Conservation (phyloP, 2,888 invertebrate genomes). For the Carcina quercana region DNA sequence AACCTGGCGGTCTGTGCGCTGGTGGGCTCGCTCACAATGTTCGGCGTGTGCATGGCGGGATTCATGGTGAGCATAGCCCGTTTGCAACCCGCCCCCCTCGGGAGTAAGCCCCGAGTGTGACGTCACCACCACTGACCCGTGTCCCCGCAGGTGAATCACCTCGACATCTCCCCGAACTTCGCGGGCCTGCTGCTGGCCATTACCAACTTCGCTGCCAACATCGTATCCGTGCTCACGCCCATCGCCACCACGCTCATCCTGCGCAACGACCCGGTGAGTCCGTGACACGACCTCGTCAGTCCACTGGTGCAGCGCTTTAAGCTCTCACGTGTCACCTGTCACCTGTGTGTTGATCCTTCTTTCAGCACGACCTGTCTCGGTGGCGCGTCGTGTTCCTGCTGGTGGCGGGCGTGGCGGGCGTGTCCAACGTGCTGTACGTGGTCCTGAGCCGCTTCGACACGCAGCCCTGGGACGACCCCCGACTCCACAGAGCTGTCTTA, state of each 20-base stretch:
- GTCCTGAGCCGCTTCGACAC: conserved; percentile 78
- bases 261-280: conserved; percentile 67
- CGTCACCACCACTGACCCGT: neutral
- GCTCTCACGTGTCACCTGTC: neutral
- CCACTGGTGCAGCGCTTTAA: neutral
- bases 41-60: conserved; percentile 80
- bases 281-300: neutral
- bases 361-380: conserved; percentile 74
- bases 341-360: neutral
- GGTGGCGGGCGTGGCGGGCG: conserved; percentile 76
- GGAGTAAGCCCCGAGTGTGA: too few relatives aligned
- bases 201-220: conserved; percentile 82
- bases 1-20: conserved; percentile 74
- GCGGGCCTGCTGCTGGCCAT: conserved; percentile 87
- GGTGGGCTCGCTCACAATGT: conserved; percentile 75
- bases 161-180: conserved; percentile 88
- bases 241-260: conserved; percentile 79
- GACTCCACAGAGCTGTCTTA: conserved; percentile 19
- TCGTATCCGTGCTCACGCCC: conserved; percentile 82
- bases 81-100: too few relatives aligned
- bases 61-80: too few relatives aligned
- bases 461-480: conserved; percentile 83
- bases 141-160: conserved; percentile 80
- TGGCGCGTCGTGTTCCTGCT: conserved; percentile 85
- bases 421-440: conserved; percentile 78